A percentile compares a stretch with the other conserved stretches of the same genome.
These are phyloP conservation scores for Leucoraja erinaceus DNA, from an alignment of 2,113 vertebrate genomes.

Conservation along the genomic window DNA sequence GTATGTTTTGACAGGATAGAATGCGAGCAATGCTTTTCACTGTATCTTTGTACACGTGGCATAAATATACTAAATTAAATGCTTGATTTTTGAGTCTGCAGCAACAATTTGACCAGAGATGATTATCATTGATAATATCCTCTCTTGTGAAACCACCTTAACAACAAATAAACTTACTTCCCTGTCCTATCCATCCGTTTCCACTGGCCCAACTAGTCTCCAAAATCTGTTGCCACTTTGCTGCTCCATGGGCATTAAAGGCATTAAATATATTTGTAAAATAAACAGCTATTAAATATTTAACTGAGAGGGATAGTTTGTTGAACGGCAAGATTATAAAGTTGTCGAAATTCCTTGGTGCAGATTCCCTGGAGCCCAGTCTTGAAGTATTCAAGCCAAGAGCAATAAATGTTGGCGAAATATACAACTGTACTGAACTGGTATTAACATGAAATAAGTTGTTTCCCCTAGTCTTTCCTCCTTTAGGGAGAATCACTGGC, in stretches of 20 bases:
- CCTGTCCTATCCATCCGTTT: not conserved
- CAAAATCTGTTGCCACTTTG: not conserved
- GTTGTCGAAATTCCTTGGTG: not conserved
- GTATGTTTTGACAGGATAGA: no score
- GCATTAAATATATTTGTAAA: not conserved
- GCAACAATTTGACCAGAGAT: not conserved
- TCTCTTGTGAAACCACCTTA: not conserved
- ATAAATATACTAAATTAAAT: not conserved
- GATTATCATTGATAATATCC: not conserved
- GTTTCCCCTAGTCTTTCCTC: not conserved
- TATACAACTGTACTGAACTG: constrained; percentile 4
- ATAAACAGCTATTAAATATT: not conserved
- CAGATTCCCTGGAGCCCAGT: not conserved
- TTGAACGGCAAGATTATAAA: not conserved
- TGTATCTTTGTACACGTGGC: no score
- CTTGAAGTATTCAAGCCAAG: not conserved
- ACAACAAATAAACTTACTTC: not conserved
- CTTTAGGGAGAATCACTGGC: not conserved
- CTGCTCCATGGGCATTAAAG: not conserved
- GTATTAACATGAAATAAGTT: constrained; percentile 17
- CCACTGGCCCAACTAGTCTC: not conserved
- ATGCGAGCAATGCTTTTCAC: no score
- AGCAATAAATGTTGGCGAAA: not conserved
- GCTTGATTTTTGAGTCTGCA: not conserved
- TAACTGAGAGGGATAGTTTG: not conserved